A percentile compares a stretch with the other conserved stretches of the same genome.
phyloP scores from a whole-genome alignment of 2,113 vertebrate species.

The Rhynchomys soricoides region DNA sequence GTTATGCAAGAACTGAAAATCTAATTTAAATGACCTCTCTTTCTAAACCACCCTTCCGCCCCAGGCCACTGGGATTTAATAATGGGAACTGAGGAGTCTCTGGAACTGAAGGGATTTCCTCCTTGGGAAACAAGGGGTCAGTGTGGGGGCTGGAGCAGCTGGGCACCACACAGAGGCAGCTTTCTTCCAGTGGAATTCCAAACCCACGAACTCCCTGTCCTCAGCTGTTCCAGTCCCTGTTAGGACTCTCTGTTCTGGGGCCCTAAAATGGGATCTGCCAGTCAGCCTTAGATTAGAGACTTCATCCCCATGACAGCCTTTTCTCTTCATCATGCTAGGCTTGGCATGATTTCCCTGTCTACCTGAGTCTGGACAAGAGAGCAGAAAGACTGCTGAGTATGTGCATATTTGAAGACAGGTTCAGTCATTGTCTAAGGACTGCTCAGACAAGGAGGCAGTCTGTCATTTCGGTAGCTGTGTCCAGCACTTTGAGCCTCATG shows the following conservation, averaged over 20 bases:
- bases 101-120: slow-evolving; percentile 37
- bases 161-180: slow-evolving; percentile 64
- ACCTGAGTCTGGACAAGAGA: background rate
- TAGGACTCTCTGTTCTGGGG: slow-evolving; percentile 42
- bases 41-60: background rate
- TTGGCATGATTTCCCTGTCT: background rate
- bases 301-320: background rate
- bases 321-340: background rate
- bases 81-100: background rate
- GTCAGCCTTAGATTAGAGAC: slow-evolving; percentile 4
- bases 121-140: slow-evolving; percentile 61
- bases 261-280: background rate
- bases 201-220: background rate
- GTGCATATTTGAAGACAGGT: background rate
- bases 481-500: background rate
- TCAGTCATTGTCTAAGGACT: background rate
- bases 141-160: slow-evolving; percentile 54
- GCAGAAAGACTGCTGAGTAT: background rate
- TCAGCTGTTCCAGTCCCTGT: background rate
- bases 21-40: background rate
- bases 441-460: background rate
- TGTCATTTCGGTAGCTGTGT: background rate
- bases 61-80: background rate
- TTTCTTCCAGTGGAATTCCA: slow-evolving; percentile 62
- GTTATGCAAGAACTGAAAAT: slow-evolving; percentile 3